Base-by-base conservation (phyloP, 2,113 vertebrate genomes). In the Crypturellus undulatus region DNA sequence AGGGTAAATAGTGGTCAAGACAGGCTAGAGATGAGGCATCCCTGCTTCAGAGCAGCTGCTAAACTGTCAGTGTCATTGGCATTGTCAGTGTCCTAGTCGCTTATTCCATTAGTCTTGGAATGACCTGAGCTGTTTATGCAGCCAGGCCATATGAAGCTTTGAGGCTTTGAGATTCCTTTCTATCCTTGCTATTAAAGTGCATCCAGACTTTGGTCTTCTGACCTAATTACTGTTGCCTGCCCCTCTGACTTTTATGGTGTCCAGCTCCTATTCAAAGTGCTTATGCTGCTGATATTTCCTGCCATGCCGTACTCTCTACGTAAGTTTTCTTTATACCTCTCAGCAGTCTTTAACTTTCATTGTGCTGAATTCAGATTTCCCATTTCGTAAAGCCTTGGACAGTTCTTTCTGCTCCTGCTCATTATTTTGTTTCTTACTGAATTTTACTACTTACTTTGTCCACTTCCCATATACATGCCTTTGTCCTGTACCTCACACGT, bases 351-450 rank as follows among this genome's bases (percentile, higher is more conserved):
- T 87, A 16, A 72, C 30, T 95, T 60, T 62, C 32, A 8, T 12
- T 45, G 6, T 45, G 12, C 75, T 70, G 25, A 67, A 81, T 69
- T 86, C 8, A 6, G 20, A 42, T 78, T 91, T 86, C 56, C 83
- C 0, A 0, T 72, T 21, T 69, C 0, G 0, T 79, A 36, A 65
- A n/a, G 36, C 12, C 3, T 82, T 91, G 82, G n/a, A 38, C 26
- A 51, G 13, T 76, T 76, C 38, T 71, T 86, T 65, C 28, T 64
- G 5, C 56, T 88, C 13, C 68, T 73, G 19, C 43, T 85, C 18
- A 1, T 93, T 68, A 12, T 73, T 94, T 80, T 79, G 6, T 79
- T 94, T 93, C 43, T 78, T 52, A 47, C n/a, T 70, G 51, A 69
- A 54, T 87, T 67, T 82, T 81, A 21, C 43, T 10, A 9, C 52